A percentile compares a stretch with the other conserved stretches of the same genome.
Conservation (phyloP, 2,888 invertebrate species). For the Operophtera brumata region DNA sequence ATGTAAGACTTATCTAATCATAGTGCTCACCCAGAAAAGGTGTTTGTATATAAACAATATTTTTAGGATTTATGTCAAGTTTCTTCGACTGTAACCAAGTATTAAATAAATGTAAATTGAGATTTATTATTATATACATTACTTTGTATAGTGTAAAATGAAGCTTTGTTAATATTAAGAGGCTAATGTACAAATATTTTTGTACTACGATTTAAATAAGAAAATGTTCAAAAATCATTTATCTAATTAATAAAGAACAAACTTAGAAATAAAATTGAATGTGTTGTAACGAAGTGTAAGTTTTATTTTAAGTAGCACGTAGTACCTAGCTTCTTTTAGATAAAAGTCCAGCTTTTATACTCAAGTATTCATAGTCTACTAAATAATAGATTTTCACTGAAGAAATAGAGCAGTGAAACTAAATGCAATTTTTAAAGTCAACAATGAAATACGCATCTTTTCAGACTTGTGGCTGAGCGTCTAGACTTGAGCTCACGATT, state of each 20-base stretch:
- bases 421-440: constrained; percentile 27
- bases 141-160: constrained; percentile 3
- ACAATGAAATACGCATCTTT: constrained; percentile 26
- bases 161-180: constrained; percentile 36
- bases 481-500: constrained; percentile 42
- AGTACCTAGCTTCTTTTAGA: too few species aligned
- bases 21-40: too few species aligned
- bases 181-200: constrained; percentile 57
- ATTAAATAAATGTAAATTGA: constrained; percentile 11
- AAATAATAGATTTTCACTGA: too few species aligned
- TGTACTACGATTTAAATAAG: constrained; percentile 49
- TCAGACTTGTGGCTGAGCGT: constrained; percentile 26
- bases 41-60: background rate
- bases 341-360: background rate
- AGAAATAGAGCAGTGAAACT: background rate
- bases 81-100: constrained; percentile 16
- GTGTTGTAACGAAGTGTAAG: background rate
- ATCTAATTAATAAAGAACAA: background rate
- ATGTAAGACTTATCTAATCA: too few species aligned
- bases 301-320: constrained; percentile 2
- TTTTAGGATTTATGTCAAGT: background rate
- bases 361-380: too few species aligned
- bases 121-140: constrained; percentile 6
- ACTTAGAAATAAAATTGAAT: constrained; percentile 6
- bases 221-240: constrained; percentile 35